Percentiles rank a stretch among this genome's conserved stretches.
Evolutionary conservation across 2,113 vertebrate genomes (phyloP).

Genomic region (Coptodon rendalli): DNA sequence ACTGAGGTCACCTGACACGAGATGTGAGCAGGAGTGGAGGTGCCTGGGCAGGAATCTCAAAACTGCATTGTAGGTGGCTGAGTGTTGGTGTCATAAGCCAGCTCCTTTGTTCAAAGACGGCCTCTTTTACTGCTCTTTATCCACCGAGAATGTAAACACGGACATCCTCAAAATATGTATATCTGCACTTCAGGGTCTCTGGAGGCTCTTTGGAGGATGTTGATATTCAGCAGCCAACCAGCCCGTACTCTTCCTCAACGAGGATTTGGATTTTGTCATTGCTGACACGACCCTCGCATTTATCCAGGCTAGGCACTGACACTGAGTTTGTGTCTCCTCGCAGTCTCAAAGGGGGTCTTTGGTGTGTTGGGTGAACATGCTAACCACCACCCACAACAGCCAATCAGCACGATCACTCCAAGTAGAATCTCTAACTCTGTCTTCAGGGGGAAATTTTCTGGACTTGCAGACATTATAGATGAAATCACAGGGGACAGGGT

Average conservation of each 20-base stretch:
- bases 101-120: background rate
- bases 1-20: background rate
- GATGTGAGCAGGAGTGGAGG: background rate
- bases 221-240: background rate
- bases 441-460: background rate
- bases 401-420: background rate
- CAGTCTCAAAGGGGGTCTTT: background rate
- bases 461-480: background rate
- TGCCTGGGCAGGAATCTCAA: background rate
- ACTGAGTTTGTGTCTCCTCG: background rate
- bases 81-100: background rate
- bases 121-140: background rate
- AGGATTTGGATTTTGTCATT: background rate
- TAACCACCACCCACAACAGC: background rate
- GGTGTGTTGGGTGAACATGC: background rate
- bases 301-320: background rate
- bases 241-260: background rate
- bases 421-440: background rate
- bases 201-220: background rate
- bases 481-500: background rate
- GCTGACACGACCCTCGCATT: background rate
- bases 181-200: background rate
- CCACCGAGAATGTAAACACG: background rate
- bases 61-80: background rate
- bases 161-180: background rate